Base-by-base conservation (phyloP, 2,797 vertebrate species). In the Diglossa cyanea region DNA sequence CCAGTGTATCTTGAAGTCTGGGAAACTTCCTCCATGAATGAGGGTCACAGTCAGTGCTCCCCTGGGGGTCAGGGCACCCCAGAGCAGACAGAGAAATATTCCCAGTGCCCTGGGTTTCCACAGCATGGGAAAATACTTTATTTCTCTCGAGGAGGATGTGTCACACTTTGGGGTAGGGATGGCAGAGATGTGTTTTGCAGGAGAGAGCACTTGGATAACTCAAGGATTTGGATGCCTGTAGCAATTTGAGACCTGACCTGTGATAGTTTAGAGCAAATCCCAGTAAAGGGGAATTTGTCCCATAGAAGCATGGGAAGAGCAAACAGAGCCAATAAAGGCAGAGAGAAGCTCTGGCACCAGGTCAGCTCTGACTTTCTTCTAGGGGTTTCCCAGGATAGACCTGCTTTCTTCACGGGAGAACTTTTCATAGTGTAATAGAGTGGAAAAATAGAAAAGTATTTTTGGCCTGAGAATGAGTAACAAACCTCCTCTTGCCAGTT, bases 291-390 rank as follows among this genome's bases (percentile, higher is more conserved):
- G 4, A 45, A 20, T 67, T 92, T 83, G 21, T 70, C 28, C 20
- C 1, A 0, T 1, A 61, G 35, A 63, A 60, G 33, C 0, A 2
- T 33, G 31, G 16, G 37, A 77, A 55, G 16, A 17, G 21, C 21
- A 65, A 79, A 75, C 11, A 21, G 39, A 60, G 26, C 42, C 31
- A 55, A 3, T 19, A 13, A 44, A 75, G 35, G 12, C 39, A 73
- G 45, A 5, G 6, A 55, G 31, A 58, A 78, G 5, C 8, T 26
- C 18, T 71, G 48, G 26, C 30, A 55, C 14, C 14, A 71, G 20
- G 8, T 71, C 65, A 83, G 19, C 40, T 44, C 35, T 62, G 53
- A 24, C 8, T 60, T 71, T 54, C 6, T 54, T 50, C 10, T 73
- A 3, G 28, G 25, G 3, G 1, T 19, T 90, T 86, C 48, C 20